A percentile compares a stretch with the other conserved stretches of the same genome.
These are phyloP conservation scores for Ceratina calcarata DNA, from an alignment of 1,140 invertebrate species.

Conservation along the genomic window DNA sequence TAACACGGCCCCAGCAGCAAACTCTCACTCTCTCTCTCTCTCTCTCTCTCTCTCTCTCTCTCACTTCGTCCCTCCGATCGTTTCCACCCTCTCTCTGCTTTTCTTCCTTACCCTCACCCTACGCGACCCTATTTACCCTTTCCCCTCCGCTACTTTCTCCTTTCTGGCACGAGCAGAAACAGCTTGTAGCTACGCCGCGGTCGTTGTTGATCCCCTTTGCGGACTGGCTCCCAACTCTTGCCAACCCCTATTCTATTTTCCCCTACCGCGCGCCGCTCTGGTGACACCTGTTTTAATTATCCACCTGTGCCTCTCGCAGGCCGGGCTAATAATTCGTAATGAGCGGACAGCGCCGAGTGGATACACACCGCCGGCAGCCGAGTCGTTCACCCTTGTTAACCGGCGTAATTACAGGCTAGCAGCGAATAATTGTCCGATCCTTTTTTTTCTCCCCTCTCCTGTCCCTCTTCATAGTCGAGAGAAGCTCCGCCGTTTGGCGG, in stretches of 20 bases:
- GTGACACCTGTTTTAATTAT: constrained; percentile 70
- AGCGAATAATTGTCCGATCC: constrained; percentile 49
- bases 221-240: neutral
- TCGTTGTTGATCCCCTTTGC: constrained; percentile 27
- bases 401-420: constrained; percentile 53
- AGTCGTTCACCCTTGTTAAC: constrained; percentile 41
- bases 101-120: neutral
- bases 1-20: constrained; percentile 36
- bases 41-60: neutral
- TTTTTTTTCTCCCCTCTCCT: constrained; percentile 21
- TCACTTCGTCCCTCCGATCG: neutral
- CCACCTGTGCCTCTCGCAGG: constrained; percentile 50
- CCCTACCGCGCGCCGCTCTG: constrained; percentile 5
- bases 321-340: constrained; percentile 53
- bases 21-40: neutral
- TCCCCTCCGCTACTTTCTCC: neutral
- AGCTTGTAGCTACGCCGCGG: constrained; percentile 1
- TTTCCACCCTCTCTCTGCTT: neutral
- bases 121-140: neutral
- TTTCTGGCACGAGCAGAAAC: neutral
- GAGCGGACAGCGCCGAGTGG: constrained; percentile 23
- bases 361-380: neutral
- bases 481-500: neutral
- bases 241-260: neutral
- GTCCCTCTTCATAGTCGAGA: neutral